phyloP scores from a whole-genome alignment of 23 tunicate species.

The Phallusia fumigata region DNA sequence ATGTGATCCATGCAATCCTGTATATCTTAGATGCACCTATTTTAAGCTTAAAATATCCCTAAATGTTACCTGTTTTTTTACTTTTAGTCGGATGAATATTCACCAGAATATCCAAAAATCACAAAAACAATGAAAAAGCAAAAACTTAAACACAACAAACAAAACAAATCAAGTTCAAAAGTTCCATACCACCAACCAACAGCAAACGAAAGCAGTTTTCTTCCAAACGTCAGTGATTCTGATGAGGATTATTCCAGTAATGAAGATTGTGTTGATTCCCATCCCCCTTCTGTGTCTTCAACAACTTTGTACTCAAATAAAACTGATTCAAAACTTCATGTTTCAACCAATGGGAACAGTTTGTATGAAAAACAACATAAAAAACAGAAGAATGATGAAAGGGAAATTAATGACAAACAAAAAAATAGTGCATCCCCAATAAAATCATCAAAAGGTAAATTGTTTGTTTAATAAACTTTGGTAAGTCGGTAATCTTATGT shows the following conservation, averaged over 20 bases:
- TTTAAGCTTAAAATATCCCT: no score
- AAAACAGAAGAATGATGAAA: no score
- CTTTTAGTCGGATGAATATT: not conserved
- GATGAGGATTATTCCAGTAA: not conserved
- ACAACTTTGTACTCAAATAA: constrained; percentile 5
- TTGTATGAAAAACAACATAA: no score
- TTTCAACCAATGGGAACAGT: no score
- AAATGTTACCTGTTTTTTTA: no score
- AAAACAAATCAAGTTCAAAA: not conserved
- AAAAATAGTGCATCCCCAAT: no score
- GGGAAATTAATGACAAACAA: no score
- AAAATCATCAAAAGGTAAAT: no score
- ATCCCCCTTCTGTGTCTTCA: not conserved
- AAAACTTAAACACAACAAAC: not conserved
- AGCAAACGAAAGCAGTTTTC: not conserved
- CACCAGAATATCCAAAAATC: not conserved
- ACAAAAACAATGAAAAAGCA: constrained; percentile 1
- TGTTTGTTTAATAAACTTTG: no score
- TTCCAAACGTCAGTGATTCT: constrained; percentile 3
- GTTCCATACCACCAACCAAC: not conserved
- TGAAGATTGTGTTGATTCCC: not conserved
- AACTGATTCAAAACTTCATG: not conserved
- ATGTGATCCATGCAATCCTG: no score
- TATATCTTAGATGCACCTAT: no score
- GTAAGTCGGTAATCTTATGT: not conserved